phyloP scores from a whole-genome alignment of 2,888 invertebrate genomes.

The Baronia brevicornis region DNA sequence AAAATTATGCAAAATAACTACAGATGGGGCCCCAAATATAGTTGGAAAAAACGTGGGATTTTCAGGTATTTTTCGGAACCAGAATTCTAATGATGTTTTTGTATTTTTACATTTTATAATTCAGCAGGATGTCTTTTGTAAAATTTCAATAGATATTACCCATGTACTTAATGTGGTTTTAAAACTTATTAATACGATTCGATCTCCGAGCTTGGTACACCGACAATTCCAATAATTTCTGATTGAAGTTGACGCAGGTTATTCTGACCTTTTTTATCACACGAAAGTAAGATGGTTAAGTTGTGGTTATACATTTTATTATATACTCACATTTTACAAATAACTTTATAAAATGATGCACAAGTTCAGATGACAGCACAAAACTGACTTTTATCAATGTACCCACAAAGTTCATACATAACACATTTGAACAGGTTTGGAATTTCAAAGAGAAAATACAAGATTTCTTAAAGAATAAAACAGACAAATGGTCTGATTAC shows the following conservation, averaged over 20 bases:
- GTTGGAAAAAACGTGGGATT: constrained; percentile 19
- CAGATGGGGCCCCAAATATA: constrained; percentile 19
- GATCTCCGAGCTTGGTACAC: constrained; percentile 16
- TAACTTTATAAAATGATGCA: no score
- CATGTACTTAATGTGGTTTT: constrained; percentile 16
- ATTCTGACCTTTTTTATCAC: constrained; percentile 18
- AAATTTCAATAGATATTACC: constrained; percentile 16
- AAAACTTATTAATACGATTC: constrained; percentile 17
- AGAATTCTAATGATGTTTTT: constrained; percentile 5
- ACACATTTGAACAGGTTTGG: constrained; percentile 17
- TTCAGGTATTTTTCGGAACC: constrained; percentile 17
- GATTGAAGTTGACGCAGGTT: constrained; percentile 17
- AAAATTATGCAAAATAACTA: constrained; percentile 18
- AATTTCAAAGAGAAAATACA: constrained; percentile 16
- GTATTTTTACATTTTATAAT: constrained; percentile 18
- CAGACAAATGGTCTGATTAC: constrained; percentile 15
- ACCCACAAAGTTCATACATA: no score
- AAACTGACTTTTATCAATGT: no score
- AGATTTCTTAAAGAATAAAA: constrained; percentile 17
- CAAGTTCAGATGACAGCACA: no score
- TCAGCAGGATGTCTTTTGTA: constrained; percentile 18
- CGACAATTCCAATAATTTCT: constrained; percentile 18
- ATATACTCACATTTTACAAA: no score
- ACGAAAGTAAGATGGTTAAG: constrained; percentile 19
- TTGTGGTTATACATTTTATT: constrained; percentile 18